Evolutionary conservation across 2,888 invertebrate species (phyloP).

Genomic region (Daptonema setosum): DNA sequence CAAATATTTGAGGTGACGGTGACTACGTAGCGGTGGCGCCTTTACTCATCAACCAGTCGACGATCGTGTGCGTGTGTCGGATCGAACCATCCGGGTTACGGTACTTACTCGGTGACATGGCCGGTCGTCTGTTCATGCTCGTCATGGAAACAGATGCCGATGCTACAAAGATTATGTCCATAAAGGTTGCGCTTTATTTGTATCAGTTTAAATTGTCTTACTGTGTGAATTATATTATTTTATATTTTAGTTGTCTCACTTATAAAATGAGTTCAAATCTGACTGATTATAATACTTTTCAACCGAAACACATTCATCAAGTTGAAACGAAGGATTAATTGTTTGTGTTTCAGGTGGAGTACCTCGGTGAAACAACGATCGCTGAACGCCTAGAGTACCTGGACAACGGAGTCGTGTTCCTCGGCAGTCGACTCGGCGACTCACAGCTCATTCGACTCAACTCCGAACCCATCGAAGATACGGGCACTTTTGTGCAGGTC

Average conservation of each 20-base stretch:
- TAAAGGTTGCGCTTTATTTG: too few species aligned
- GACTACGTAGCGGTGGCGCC: conserved; percentile 21
- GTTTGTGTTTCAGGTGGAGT: conserved; percentile 19
- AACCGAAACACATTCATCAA: too few species aligned
- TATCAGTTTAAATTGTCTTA: too few species aligned
- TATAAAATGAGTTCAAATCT: too few species aligned
- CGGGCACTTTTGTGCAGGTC: too few species aligned
- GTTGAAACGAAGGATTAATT: too few species aligned
- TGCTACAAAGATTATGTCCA: not conserved
- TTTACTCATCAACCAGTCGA: conserved; percentile 46
- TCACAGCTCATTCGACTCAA: conserved; percentile 55
- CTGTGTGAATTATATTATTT: too few species aligned
- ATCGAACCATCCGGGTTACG: conserved; percentile 72
- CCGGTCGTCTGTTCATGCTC: not conserved
- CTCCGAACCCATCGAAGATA: conserved; percentile 8
- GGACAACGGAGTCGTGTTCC: conserved; percentile 81
- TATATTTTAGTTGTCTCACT: too few species aligned
- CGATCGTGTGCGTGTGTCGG: conserved; percentile 76
- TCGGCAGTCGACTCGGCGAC: conserved; percentile 86
- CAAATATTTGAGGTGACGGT: not conserved
- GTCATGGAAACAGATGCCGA: not conserved
- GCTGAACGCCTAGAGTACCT: conserved; percentile 92
- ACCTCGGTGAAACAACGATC: conserved; percentile 38
- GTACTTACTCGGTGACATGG: conserved; percentile 37
- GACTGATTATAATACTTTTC: too few species aligned